Evolutionary conservation across 1,140 invertebrate genomes (phyloP).

Genomic region (Agraylea sexmaculata): DNA sequence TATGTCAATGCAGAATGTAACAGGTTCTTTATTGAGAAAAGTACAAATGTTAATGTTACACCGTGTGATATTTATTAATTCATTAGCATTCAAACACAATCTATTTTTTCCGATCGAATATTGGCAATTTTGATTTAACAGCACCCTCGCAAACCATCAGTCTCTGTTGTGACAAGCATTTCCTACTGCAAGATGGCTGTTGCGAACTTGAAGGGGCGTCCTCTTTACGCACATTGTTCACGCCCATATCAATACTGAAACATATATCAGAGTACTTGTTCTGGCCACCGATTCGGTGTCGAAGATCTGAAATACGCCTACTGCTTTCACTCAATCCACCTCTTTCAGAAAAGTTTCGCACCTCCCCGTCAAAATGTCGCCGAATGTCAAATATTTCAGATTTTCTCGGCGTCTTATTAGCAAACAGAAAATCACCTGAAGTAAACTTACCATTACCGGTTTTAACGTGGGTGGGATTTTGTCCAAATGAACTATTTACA

Average conservation of each 20-base stretch:
- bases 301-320: slow-evolving; percentile 24
- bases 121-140: slow-evolving; percentile 67
- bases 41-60: too few species aligned
- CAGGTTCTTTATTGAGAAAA: too few species aligned
- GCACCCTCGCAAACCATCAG: slow-evolving; percentile 68
- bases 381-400: slow-evolving; percentile 17
- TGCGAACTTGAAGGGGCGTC: slow-evolving; percentile 5
- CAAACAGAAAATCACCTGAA: slow-evolving; percentile 10
- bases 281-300: slow-evolving; percentile 26
- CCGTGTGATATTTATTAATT: too few species aligned
- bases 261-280: slow-evolving; percentile 21
- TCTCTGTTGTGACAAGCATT: slow-evolving; percentile 40
- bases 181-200: slow-evolving; percentile 21
- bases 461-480: too few species aligned
- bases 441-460: slow-evolving; percentile 9
- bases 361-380: slow-evolving; percentile 21
- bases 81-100: neutral
- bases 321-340: slow-evolving; percentile 20
- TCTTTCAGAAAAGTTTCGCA: slow-evolving; percentile 14
- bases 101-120: slow-evolving; percentile 67
- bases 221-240: slow-evolving; percentile 7
- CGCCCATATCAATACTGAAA: slow-evolving; percentile 13
- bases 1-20: too few species aligned
- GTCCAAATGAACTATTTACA: too few species aligned
- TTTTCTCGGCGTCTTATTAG: slow-evolving; percentile 12